phyloP scores from a whole-genome alignment of 2,888 invertebrate species.

The Drosophila tripunctata region DNA sequence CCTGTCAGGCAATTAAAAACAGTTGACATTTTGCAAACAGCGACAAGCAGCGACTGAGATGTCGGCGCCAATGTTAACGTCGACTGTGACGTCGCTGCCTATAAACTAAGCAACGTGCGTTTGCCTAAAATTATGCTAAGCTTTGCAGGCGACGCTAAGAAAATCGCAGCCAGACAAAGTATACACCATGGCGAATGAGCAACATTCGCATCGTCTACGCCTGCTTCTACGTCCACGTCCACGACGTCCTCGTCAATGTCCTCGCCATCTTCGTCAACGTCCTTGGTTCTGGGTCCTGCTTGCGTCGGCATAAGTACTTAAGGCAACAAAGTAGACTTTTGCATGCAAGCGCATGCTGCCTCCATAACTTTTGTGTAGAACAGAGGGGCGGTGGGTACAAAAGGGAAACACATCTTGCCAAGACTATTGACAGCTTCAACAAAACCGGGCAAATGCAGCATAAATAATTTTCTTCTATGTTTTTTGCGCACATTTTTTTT shows the following conservation, averaged over 20 bases:
- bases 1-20: slow-evolving; percentile 74
- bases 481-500: too few relatives aligned
- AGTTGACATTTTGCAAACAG: slow-evolving; percentile 77
- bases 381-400: slow-evolving; percentile 5
- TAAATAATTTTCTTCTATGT: slow-evolving; percentile 75
- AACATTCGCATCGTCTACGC: slow-evolving; percentile 37
- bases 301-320: slow-evolving; percentile 74
- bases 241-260: not conserved
- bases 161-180: slow-evolving; percentile 67
- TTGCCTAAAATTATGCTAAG: slow-evolving; percentile 79
- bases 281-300: slow-evolving; percentile 26
- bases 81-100: slow-evolving; percentile 58
- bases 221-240: not conserved
- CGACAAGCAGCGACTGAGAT: slow-evolving; percentile 32
- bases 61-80: slow-evolving; percentile 17
- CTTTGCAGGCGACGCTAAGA: slow-evolving; percentile 61
- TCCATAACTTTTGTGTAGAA: slow-evolving; percentile 67
- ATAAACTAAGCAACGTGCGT: slow-evolving; percentile 79
- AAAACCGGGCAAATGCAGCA: slow-evolving; percentile 60
- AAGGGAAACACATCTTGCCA: slow-evolving; percentile 28
- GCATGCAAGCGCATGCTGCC: slow-evolving; percentile 78
- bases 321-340: slow-evolving; percentile 75
- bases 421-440: slow-evolving; percentile 71
- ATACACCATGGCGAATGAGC: slow-evolving; percentile 56
- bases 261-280: slow-evolving; percentile 6